Evolutionary conservation across 1,140 invertebrate species (phyloP).

Genomic region (Stegodyphus mimosarum): DNA sequence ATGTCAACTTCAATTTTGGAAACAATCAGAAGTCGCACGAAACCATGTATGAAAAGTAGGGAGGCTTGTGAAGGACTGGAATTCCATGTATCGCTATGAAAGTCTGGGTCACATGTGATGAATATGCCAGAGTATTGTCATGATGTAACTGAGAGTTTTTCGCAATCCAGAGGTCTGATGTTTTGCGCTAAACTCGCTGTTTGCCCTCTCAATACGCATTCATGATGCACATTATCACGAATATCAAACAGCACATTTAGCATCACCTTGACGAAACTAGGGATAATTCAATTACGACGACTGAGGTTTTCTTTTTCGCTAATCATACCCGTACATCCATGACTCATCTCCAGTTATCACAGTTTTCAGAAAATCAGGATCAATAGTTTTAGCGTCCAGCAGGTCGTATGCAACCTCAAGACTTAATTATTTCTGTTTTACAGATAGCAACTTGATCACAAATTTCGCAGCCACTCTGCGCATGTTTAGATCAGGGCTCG

Average conservation of each 20-base stretch:
- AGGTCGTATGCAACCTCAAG: background rate
- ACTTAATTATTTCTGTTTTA: slow-evolving; percentile 1
- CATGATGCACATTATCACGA: slow-evolving; percentile 44
- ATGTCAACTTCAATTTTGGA: background rate
- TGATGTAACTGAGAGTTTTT: slow-evolving; percentile 65
- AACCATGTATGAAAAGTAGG: background rate
- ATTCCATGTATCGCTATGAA: background rate
- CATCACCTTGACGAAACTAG: background rate
- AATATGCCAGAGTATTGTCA: slow-evolving; percentile 64
- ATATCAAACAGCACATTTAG: slow-evolving; percentile 16
- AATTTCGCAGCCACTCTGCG: background rate
- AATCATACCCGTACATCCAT: background rate
- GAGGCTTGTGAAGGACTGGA: background rate
- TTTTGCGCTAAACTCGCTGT: slow-evolving; percentile 60
- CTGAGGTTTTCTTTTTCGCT: background rate
- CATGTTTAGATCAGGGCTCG: background rate
- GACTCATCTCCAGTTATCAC: background rate
- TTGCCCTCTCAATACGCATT: slow-evolving; percentile 59
- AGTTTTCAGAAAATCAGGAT: slow-evolving; percentile 5
- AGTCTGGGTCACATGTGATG: slow-evolving; percentile 36
- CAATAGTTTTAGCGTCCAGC: background rate
- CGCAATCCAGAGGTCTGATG: slow-evolving; percentile 42
- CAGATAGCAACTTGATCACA: background rate
- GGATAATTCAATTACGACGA: background rate
- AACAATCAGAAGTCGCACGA: background rate